Conservation (phyloP, 2,888 invertebrate genomes). For the Steinernema carpocapsae region DNA sequence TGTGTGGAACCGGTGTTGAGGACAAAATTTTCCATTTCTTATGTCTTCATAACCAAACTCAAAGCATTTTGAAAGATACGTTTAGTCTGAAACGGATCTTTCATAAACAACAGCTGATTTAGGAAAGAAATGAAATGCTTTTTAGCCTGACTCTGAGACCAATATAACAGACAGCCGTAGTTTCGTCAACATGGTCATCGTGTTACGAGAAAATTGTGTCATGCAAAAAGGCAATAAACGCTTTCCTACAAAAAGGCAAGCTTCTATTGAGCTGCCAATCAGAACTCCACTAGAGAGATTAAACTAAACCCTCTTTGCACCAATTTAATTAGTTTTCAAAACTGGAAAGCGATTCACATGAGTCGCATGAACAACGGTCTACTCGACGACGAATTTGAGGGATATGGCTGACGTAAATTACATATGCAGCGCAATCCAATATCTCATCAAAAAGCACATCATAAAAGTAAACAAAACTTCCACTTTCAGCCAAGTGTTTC, state of each 20-base stretch:
- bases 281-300: background rate
- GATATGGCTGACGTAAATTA: constrained; percentile 9
- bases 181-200: no score
- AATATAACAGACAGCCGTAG: no score
- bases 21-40: constrained; percentile 11
- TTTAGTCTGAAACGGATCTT: no score
- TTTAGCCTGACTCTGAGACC: no score
- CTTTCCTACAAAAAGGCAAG: no score
- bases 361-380: background rate
- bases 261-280: no score
- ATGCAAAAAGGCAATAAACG: no score
- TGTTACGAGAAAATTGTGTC: no score
- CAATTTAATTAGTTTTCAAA: constrained; percentile 5
- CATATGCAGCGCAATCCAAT: constrained; percentile 32
- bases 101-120: no score
- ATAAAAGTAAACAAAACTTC: constrained; percentile 15
- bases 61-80: background rate
- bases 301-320: background rate
- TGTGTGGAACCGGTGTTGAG: no score
- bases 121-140: no score
- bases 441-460: constrained; percentile 27
- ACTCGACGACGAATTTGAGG: background rate
- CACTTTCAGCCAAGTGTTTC: background rate
- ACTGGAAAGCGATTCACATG: no score
- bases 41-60: background rate